Evolutionary conservation across 2,888 invertebrate genomes (phyloP), one percentile per base, ranked within the genome.

Genomic region (Diploptera punctata): DNA sequence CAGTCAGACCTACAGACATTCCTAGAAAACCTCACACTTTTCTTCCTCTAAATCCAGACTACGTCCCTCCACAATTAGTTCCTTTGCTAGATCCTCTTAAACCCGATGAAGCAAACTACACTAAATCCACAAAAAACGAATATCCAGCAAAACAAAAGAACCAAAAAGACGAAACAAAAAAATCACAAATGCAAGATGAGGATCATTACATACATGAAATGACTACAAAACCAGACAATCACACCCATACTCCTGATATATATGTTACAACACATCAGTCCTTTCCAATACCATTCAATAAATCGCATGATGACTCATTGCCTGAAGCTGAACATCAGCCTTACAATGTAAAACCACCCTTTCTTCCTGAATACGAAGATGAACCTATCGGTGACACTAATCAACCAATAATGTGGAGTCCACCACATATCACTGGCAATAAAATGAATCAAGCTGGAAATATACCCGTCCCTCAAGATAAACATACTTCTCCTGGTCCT

Each of bases 41-140:
- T 67, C 73, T 71, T 13, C 73, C 74, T 9, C 68, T 72, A 65
- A 72, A 67, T 47, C 74, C 74, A 49, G 68, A 74, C 67, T 69
- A 70, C 61, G 18, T n/a, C 19, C 44, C 67, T 3, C 38, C 49
- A 54, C 9, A 26, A n/a, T 31, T 57, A 31, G n/a, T 57, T 4
- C 57, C 57, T 2, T 57, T 57, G 16, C n/a, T 57, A n/a, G 57
- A 57, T 7, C 57, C 57, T 29, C 26, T 57, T 1, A 3, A 57
- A 31, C n/a, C 16, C 4, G 31, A 57, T 3, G 16, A 57, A n/a
- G 29, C 26, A 29, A 57, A 13, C n/a, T 29, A 57, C 16, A 21
- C 9, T 1, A 9, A 9, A 13, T 16, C 57, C 16, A 16, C 18
- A 4, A 57, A 57, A 16, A 13, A 57, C n/a, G 13, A 24, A n/a